Base-by-base conservation (phyloP, 1,140 invertebrate genomes). In the Drosophila kepulauana region DNA sequence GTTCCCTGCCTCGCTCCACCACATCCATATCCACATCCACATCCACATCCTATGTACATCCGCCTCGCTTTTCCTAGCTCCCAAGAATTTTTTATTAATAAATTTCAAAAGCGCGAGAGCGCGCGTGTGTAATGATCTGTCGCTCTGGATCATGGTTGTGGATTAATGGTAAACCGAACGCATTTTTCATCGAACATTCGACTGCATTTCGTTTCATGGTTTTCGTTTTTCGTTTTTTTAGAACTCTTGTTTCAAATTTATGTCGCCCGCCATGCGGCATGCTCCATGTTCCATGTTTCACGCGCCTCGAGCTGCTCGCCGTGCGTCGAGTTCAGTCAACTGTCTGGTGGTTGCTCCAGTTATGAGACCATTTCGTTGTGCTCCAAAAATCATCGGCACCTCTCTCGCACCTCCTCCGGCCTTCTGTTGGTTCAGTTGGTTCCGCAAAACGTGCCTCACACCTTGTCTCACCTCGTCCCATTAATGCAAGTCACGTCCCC, bases 41-140 rank as follows among this genome's bases (percentile, higher is more conserved):
- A 16, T 16, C 1, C 20, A 25, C 20, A 25, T 25, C 20, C 20
- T 25, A 25, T 25, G 20, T 13, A 68, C 57, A 67, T 70, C n/a
- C 46, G 41, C 58, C 16, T 41, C 16, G 13, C 66, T 72, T 81
- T 75, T 71, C 77, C 45, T 6, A 1, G 1, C 59, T 74, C 68
- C 64, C 30, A 48, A 28, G 52, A 64, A 66, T 88, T 89, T 84
- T 45, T 89, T 89, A 89, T 89, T 89, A 89, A 89, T 89, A 89
- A 89, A 89, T 89, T 81, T 89, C 61, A 75, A 76, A 71, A 56
- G 72, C 57, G 45, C 16, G 51, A 51, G 38, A 30, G 30, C 59
- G 88, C 76, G 89, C 89, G 89, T 91, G 89, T 85, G 80, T 91
- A 91, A 91, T 91, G 89, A 91, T 91, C 85, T 91, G 88, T 91